Evolutionary conservation across 2,113 vertebrate species (phyloP), one percentile per base, ranked within the genome.

Genomic region (Callipepla californica): DNA sequence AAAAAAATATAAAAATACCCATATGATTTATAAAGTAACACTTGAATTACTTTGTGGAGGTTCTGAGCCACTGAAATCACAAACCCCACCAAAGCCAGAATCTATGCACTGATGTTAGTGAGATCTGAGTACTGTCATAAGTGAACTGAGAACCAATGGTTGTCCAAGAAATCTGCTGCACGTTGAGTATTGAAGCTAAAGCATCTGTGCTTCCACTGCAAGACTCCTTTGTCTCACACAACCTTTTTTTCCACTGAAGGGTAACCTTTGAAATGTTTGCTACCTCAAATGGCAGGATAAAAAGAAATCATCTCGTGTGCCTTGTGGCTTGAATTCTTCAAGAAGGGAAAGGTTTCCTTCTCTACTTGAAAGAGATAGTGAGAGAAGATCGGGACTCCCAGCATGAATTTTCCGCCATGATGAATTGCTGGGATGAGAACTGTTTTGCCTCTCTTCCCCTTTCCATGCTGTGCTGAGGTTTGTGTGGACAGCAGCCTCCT

Each of bases 401-500:
- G 70, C 72, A 84, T 67, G 48, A 90, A 80, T 92, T 85, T 92
- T 93, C 82, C 3, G 0, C 68, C 79, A 79, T 84, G 53, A 87
- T 91, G 80, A 62, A 74, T 70, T 70, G 57, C 68, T 90, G 58
- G 59, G 34, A 82, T 84, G 74, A 77, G 79, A 96, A 94, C 92
- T 84, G 80, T 50, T 96, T 80, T 92, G 72, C 61, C 69, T 89
- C 61, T 34, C 89, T 92, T 92, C 68, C 93, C 92, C 94, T 92
- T 88, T 94, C 72, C 85, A 85, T 94, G 90, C 88, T 78, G 32
- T 95, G 90, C 89, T 91, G 94, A 94, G 69, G 57, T 90, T 89
- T 95, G 85, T 85, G 81, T 94, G 68, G 74, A 80, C 90, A 97
- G 93, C 89, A 95, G 94, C 89, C 72, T 92, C 83, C 92, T 94